Evolutionary conservation across 53 echinoderm and acorn worm genomes (phyloP).

Genomic region (Holothuria leucospilota): DNA sequence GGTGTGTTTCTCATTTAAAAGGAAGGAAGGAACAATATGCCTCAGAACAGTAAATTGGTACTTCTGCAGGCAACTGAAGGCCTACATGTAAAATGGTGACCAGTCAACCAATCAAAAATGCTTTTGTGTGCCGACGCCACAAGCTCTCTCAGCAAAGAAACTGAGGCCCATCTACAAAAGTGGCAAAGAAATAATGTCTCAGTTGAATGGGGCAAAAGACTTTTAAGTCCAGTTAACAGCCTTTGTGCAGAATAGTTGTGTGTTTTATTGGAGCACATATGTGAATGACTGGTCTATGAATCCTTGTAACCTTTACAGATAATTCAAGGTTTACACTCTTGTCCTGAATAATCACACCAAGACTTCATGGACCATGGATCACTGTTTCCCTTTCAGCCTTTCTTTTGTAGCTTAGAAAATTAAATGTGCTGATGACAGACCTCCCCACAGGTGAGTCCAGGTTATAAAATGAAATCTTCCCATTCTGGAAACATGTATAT

Average conservation of each 20-base stretch:
- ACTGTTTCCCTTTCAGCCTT: no score
- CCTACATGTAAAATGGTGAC: not conserved
- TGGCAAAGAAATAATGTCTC: not conserved
- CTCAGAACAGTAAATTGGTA: no score
- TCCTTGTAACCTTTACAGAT: not conserved
- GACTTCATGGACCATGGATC: no score
- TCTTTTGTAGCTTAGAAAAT: no score
- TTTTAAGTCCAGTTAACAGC: not conserved
- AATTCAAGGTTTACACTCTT: not conserved
- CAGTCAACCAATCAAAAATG: not conserved
- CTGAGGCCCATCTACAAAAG: not conserved
- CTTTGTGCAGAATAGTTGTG: not conserved
- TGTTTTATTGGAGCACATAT: constrained; percentile 25
- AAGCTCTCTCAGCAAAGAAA: not conserved
- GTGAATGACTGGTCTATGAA: not conserved
- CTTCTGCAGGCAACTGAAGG: no score
- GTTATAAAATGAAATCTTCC: no score
- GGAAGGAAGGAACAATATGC: no score
- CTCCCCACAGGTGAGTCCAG: no score
- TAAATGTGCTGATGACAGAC: no score
- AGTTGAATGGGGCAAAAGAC: not conserved
- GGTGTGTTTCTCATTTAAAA: no score
- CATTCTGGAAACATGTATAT: no score
- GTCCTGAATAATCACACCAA: no score
- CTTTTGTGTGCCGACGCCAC: constrained; percentile 29